Evolutionary conservation across 2,888 invertebrate genomes (phyloP).

Genomic region (Biston betularia): DNA sequence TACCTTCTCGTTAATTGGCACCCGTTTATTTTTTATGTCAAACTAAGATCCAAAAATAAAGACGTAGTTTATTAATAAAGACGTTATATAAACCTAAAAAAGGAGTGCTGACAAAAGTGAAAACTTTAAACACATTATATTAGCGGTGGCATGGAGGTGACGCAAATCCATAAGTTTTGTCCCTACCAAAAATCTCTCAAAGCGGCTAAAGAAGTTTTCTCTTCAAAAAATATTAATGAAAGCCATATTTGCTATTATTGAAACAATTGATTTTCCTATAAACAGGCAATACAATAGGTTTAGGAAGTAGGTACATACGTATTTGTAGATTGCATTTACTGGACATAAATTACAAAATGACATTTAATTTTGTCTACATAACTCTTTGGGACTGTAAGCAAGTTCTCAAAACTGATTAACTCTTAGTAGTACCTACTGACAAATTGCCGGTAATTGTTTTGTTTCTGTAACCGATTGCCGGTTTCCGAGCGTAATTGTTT

Average conservation of each 20-base stretch:
- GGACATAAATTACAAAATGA: not conserved
- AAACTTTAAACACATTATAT: no score
- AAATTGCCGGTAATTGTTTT: constrained; percentile 22
- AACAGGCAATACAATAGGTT: not conserved
- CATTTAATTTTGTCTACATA: constrained; percentile 15
- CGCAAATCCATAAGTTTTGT: no score
- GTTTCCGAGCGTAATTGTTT: constrained; percentile 33
- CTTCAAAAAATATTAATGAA: no score
- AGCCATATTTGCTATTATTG: no score
- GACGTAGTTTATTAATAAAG: not conserved
- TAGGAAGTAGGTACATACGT: not conserved
- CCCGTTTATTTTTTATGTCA: constrained; percentile 41
- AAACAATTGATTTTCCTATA: no score
- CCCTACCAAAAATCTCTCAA: no score
- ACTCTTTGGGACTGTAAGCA: constrained; percentile 6
- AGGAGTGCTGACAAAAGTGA: no score
- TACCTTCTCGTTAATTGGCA: constrained; percentile 44
- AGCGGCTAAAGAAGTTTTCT: no score
- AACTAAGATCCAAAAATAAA: constrained; percentile 34
- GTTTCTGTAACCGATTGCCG: constrained; percentile 34
- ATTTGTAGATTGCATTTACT: not conserved
- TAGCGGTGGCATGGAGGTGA: no score
- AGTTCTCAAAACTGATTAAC: constrained; percentile 25
- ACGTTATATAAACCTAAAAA: no score
- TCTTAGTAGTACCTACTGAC: constrained; percentile 13